These are phyloP conservation scores for Mimas tiliae DNA, from an alignment of 2,888 invertebrate species.

Conservation along the genomic window DNA sequence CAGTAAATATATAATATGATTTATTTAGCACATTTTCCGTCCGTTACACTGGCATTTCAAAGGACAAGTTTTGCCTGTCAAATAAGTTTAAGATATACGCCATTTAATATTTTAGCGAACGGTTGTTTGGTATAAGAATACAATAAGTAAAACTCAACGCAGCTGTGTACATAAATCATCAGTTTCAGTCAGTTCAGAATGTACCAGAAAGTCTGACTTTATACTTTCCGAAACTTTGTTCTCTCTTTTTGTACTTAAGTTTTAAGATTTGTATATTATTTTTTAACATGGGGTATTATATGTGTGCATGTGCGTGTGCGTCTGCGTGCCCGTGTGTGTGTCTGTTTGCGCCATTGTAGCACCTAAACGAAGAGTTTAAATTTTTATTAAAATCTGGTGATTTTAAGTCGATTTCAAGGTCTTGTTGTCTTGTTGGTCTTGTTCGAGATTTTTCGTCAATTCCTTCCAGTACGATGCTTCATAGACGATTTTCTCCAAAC, in stretches of 20 bases:
- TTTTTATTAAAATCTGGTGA: too few species aligned
- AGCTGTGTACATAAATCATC: background rate
- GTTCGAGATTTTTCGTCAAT: too few species aligned
- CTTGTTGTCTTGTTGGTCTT: too few species aligned
- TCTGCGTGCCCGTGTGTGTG: too few species aligned
- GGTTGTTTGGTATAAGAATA: background rate
- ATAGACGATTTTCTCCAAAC: too few species aligned
- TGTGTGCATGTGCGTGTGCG: too few species aligned
- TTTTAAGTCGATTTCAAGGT: too few species aligned
- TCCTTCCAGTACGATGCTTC: too few species aligned
- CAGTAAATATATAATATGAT: background rate
- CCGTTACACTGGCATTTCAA: background rate
- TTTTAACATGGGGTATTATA: too few species aligned
- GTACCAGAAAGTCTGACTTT: background rate
- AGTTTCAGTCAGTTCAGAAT: background rate
- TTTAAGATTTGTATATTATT: background rate
- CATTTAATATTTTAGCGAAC: background rate
- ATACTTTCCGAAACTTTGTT: background rate
- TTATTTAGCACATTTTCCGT: background rate
- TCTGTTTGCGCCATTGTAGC: too few species aligned
- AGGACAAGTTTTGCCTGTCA: background rate
- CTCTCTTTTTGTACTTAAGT: background rate
- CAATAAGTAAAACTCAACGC: background rate
- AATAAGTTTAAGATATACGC: background rate
- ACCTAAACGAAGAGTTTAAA: too few species aligned